Percentiles rank a stretch among this genome's conserved stretches.
These are phyloP conservation scores for Pseudorectes ferrugineus DNA, from an alignment of 2,113 vertebrate genomes.

Conservation along the genomic window DNA sequence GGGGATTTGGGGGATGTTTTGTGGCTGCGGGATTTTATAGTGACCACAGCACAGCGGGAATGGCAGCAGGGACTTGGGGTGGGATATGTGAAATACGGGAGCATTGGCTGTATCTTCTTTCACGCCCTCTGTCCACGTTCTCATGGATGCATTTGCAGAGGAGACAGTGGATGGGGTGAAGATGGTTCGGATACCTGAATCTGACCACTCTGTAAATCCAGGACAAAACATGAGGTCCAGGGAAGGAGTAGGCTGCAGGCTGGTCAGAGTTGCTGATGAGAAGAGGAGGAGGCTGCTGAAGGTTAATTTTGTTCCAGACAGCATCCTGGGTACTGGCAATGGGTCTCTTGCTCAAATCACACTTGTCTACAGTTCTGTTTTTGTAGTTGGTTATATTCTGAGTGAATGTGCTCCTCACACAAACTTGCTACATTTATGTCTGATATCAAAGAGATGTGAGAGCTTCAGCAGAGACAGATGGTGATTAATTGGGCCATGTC, in stretches of 20 bases:
- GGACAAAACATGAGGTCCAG: not conserved
- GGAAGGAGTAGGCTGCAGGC: not conserved
- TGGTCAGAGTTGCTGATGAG: not conserved
- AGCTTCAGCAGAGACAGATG: conserved; percentile 1
- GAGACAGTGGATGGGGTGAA: not conserved
- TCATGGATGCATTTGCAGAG: not conserved
- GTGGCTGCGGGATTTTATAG: fast-evolving
- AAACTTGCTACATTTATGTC: not conserved
- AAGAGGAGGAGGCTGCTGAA: not conserved
- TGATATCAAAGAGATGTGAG: not conserved
- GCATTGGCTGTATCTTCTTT: not conserved
- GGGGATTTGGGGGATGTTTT: fast-evolving
- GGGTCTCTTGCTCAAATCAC: not conserved
- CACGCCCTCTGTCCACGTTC: not conserved
- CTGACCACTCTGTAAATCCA: not conserved
- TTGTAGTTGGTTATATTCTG: not conserved
- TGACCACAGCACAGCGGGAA: not conserved
- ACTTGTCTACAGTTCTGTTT: not conserved
- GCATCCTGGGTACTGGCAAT: not conserved
- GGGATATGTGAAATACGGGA: not conserved
- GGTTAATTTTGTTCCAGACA: not conserved
- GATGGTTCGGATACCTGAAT: not conserved
- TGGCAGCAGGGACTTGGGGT: not conserved
- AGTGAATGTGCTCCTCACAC: not conserved
- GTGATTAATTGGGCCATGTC: not conserved